phyloP scores from a whole-genome alignment of 2,113 vertebrate species.

The Caracal caracal region DNA sequence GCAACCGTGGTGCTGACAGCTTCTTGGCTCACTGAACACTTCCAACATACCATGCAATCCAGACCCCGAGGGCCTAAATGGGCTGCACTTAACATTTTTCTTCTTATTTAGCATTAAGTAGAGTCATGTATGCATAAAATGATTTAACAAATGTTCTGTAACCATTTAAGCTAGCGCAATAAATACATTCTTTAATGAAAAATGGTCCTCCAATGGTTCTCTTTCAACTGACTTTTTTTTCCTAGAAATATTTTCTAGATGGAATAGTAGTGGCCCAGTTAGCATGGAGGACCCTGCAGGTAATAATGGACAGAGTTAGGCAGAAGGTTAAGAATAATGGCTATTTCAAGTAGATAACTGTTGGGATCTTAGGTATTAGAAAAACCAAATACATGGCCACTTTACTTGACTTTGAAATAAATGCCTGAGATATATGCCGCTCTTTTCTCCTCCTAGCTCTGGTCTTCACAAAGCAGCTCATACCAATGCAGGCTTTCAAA shows the following conservation, averaged over 20 bases:
- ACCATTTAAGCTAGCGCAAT: background rate
- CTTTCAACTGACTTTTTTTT: background rate
- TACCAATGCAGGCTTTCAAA: background rate
- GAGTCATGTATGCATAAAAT: conserved; percentile 55
- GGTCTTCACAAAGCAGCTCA: background rate
- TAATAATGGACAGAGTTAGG: background rate
- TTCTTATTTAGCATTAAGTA: conserved; percentile 65
- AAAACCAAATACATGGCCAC: background rate
- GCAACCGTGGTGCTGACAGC: conserved; percentile 65
- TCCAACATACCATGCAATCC: conserved; percentile 46
- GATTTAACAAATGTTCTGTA: conserved; percentile 55
- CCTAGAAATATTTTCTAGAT: background rate
- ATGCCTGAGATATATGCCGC: background rate
- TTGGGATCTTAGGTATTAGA: background rate
- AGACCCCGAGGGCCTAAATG: conserved; percentile 74
- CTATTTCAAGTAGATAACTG: background rate
- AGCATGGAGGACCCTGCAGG: background rate
- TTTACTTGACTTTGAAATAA: background rate
- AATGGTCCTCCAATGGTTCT: background rate
- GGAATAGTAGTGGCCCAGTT: background rate
- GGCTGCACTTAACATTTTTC: conserved; percentile 51
- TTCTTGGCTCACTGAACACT: conserved; percentile 73
- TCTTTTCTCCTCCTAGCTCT: background rate
- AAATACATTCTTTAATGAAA: conserved; percentile 5
- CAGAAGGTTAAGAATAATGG: background rate